Conservation (phyloP, 2,113 vertebrate genomes). For the Alethe diademata region DNA sequence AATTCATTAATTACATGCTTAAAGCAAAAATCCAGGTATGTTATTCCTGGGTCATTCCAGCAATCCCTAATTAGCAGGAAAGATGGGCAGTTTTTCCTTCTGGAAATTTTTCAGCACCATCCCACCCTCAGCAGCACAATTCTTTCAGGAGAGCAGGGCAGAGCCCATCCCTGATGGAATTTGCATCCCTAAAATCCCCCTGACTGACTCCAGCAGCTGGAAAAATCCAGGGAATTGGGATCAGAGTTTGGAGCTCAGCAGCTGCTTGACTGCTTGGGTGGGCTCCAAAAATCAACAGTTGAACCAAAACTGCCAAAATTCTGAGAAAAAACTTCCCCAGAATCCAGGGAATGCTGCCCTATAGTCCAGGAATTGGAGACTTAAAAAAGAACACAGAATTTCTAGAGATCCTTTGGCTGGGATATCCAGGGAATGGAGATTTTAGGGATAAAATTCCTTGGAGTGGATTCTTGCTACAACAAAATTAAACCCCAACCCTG, state of each 20-base stretch:
- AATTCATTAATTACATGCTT: accelerated
- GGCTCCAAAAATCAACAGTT: neutral
- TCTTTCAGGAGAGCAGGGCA: neutral
- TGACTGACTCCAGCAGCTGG: neutral
- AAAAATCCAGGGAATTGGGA: neutral
- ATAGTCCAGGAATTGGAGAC: neutral
- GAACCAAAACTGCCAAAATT: neutral
- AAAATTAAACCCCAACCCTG: neutral
- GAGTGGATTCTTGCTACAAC: neutral
- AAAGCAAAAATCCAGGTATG: neutral
- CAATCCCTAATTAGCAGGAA: neutral
- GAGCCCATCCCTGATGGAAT: neutral
- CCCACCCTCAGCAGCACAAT: neutral
- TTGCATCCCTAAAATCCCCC: neutral
- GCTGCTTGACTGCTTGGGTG: neutral
- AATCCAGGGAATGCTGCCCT: neutral
- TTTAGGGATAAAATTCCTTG: neutral
- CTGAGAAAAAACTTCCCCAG: neutral
- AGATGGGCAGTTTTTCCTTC: neutral
- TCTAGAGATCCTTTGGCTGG: neutral
- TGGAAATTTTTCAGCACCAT: neutral
- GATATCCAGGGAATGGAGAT: neutral
- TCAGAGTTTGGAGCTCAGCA: neutral
- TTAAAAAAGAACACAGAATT: neutral
- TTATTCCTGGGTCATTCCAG: neutral